phyloP scores from a whole-genome alignment of 2,113 vertebrate species.

The Archilochus colubris region DNA sequence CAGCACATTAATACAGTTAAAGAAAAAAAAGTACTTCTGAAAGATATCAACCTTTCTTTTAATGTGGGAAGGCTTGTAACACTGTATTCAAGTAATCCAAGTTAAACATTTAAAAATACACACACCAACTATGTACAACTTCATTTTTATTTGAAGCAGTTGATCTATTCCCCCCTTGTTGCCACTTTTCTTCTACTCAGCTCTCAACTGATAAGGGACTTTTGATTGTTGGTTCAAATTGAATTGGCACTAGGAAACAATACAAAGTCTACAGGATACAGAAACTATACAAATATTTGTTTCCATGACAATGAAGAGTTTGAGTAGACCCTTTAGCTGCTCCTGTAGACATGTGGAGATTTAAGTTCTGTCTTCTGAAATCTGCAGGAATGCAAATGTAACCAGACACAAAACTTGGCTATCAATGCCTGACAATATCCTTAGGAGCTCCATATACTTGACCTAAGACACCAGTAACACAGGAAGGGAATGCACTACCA shows the following conservation, averaged over 20 bases:
- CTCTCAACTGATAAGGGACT: not conserved
- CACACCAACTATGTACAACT: not conserved
- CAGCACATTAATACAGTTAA: not conserved
- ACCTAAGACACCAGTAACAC: not conserved
- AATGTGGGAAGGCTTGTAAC: not conserved
- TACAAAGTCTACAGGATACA: not conserved
- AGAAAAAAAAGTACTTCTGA: not conserved
- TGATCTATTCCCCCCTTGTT: not conserved
- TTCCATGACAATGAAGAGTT: not conserved
- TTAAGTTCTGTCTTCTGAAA: slow-evolving; percentile 10
- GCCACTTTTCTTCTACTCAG: not conserved
- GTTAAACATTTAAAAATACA: not conserved
- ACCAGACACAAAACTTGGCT: slow-evolving; percentile 7
- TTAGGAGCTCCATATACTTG: slow-evolving; percentile 12
- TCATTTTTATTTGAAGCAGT: not conserved
- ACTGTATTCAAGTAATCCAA: slow-evolving; percentile 9
- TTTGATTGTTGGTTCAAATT: not conserved
- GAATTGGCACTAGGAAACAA: not conserved
- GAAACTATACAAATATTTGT: not conserved
- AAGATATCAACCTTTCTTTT: not conserved
- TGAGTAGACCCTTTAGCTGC: not conserved
- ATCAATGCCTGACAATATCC: not conserved
- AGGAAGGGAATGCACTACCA: not conserved
- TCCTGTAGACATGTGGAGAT: slow-evolving; percentile 10
- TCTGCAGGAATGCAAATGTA: slow-evolving; percentile 4